Evolutionary conservation across 23 tunicate genomes (phyloP), one percentile per base, ranked within the genome.

Genomic region (Corella eumyota): DNA sequence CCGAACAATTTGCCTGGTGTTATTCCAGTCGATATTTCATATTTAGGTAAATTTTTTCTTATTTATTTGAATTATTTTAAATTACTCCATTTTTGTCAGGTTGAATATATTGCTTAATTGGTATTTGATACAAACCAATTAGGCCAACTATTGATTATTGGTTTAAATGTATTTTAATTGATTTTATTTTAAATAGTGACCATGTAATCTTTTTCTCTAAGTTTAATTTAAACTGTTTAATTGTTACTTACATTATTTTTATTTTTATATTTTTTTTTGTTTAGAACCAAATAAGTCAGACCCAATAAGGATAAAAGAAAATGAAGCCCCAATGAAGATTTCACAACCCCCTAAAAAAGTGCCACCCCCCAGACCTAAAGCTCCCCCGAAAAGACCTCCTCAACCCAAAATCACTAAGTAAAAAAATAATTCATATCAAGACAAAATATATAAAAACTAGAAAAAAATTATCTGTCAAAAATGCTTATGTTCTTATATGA

Each of bases 381-480:
- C 79, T 20, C 77, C 78, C 7, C 95, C 95, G 4, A 86, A 77
- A 53, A 75, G 93, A 15, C 93, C 93, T 11, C 93, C 93, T 32
- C 83, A 73, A 19, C 93, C 93, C 7, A 66, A 48, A 66, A 29
- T 34, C 20, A 65, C 13, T 22, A 7, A 22, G 59, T 23, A n/a
- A 53, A 20, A 11, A 53, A 23, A n/a, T n/a, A 7, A 13, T 13
- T 53, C 9, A 7, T 53, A 23, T 53, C 9, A 11, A n/a, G 9
- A n/a, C 9, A n/a, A n/a, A 22, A 9, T 53, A 23, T 20, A 23
- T 23, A 53, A 53, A 53, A 13, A 11, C 15, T 11, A 40, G 11
- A 40, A 40, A 40, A 9, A 40, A 15, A 15, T 40, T n/a, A n/a
- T n/a, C n/a, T n/a, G n/a, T n/a, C n/a, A n/a, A n/a, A n/a, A n/a